Evolutionary conservation across 1,140 invertebrate genomes (phyloP).

Genomic region (Brachionus paranguensis): DNA sequence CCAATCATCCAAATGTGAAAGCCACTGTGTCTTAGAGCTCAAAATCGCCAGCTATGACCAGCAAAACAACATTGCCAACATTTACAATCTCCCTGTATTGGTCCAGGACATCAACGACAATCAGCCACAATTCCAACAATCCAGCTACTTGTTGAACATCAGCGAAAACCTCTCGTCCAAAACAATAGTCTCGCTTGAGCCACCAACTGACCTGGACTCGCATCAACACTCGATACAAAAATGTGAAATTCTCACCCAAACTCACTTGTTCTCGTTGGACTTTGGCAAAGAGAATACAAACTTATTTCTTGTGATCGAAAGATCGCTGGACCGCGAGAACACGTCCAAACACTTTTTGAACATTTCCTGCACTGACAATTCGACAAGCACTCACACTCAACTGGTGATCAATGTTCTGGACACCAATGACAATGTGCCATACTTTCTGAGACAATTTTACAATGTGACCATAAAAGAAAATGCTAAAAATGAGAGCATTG

Average conservation of each 20-base stretch:
- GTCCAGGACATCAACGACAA: constrained; percentile 9
- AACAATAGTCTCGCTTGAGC: not conserved
- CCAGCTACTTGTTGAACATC: not conserved
- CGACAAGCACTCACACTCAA: not conserved
- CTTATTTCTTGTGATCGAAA: not conserved
- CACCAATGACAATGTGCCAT: constrained; percentile 29
- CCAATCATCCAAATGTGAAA: not conserved
- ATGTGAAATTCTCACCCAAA: not conserved
- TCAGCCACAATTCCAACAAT: not conserved
- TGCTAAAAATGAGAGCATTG: not conserved
- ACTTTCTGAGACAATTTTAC: not conserved
- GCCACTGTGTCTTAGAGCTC: not conserved
- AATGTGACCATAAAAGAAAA: constrained; percentile 17
- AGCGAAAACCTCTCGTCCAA: not conserved
- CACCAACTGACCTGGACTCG: not conserved
- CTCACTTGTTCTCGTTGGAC: not conserved
- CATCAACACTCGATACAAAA: not conserved
- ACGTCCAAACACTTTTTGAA: not conserved
- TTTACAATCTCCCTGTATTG: not conserved
- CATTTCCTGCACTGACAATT: not conserved
- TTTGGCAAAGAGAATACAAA: not conserved
- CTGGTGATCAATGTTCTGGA: constrained; percentile 13
- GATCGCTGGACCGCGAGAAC: not conserved
- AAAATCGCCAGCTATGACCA: constrained; percentile 26
- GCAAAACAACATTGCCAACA: not conserved